phyloP scores from a whole-genome alignment of 2,113 vertebrate species.

The Chamaea fasciata region DNA sequence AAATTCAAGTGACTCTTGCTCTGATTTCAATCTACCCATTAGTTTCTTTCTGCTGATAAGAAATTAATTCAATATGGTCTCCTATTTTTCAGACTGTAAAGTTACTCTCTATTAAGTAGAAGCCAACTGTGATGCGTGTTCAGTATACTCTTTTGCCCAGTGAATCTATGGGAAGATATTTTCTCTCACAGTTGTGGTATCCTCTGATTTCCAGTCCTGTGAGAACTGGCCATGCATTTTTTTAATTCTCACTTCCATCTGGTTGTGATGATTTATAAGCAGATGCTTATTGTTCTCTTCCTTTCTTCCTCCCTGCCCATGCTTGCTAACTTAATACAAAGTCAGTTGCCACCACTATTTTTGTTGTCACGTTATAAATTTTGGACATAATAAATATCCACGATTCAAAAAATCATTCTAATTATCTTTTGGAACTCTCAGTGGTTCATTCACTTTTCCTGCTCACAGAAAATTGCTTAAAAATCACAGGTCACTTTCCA shows the following conservation, averaged over 20 bases:
- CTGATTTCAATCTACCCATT: slow-evolving; percentile 10
- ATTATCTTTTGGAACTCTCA: neutral
- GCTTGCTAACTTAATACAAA: neutral
- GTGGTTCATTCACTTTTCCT: neutral
- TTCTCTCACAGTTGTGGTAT: neutral
- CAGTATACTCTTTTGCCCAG: neutral
- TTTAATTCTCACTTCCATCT: slow-evolving; percentile 26
- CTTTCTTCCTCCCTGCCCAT: neutral
- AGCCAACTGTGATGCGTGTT: neutral
- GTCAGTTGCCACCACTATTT: neutral
- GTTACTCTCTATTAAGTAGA: neutral
- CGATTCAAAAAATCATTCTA: neutral
- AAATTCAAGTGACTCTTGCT: slow-evolving; percentile 19
- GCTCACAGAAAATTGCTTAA: neutral
- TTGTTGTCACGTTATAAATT: neutral
- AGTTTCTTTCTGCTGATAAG: slow-evolving; percentile 18
- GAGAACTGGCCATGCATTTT: slow-evolving; percentile 13
- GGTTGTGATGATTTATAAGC: neutral
- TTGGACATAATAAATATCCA: neutral
- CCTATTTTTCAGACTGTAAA: neutral
- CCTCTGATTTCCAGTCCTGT: neutral
- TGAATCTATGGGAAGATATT: slow-evolving; percentile 25
- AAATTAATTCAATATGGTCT: slow-evolving; percentile 37
- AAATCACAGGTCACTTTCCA: neutral
- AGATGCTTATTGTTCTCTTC: slow-evolving; percentile 25